Evolutionary conservation across 1,140 invertebrate genomes (phyloP).

Genomic region (Sycophaga agraensis): DNA sequence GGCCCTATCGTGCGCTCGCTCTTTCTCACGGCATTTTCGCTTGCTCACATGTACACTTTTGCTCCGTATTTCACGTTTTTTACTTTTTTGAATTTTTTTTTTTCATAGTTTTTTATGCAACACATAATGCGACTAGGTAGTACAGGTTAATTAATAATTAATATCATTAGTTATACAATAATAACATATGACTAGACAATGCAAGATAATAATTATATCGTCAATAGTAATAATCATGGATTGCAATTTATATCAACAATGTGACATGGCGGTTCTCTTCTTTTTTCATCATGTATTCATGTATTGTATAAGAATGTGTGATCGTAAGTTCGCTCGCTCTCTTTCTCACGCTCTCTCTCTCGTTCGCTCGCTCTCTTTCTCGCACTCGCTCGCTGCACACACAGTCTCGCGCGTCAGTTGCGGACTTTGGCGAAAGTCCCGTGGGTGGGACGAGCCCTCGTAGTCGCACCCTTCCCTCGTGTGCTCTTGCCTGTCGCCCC

Average conservation of each 20-base stretch:
- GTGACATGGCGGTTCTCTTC: conserved; percentile 50
- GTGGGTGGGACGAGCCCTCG: too few relatives aligned
- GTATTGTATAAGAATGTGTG: conserved; percentile 41
- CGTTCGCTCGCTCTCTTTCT: conserved; percentile 17
- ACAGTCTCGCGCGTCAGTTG: too few relatives aligned
- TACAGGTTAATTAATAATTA: conserved; percentile 60
- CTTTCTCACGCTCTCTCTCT: conserved; percentile 28
- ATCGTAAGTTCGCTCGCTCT: conserved; percentile 39
- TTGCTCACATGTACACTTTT: conserved; percentile 6
- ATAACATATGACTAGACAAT: conserved; percentile 61
- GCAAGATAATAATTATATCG: conserved; percentile 61
- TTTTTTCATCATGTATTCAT: conserved; percentile 31
- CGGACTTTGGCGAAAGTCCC: too few relatives aligned
- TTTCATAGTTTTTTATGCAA: conserved; percentile 52
- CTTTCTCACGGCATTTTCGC: conserved; percentile 9
- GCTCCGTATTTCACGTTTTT: conserved; percentile 28
- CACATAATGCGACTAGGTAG: conserved; percentile 60
- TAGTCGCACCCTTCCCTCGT: too few relatives aligned
- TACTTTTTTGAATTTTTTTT: conserved; percentile 29
- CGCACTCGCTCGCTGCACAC: too few relatives aligned
- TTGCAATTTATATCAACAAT: conserved; percentile 60
- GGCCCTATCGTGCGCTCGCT: conserved; percentile 10
- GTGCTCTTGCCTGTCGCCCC: background rate
- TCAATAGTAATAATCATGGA: conserved; percentile 60
- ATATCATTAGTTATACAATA: conserved; percentile 60